phyloP scores from a whole-genome alignment of 2,888 invertebrate genomes.

The Masnerella sp. region DNA sequence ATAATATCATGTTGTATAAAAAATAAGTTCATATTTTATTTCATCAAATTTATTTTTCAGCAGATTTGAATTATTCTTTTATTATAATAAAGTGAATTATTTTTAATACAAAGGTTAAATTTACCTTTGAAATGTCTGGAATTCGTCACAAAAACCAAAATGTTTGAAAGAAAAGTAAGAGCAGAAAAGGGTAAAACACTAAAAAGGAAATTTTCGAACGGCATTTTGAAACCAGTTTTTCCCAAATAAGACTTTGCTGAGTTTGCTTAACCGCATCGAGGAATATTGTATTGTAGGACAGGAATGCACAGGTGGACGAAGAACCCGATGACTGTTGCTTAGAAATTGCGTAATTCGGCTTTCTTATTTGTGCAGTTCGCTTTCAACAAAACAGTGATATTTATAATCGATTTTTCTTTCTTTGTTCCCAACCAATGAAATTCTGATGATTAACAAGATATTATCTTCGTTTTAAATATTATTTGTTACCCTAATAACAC shows the following conservation, averaged over 20 bases:
- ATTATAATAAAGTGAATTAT: no score
- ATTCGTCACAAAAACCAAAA: no score
- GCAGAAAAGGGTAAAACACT: background rate
- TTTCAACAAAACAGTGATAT: conserved; percentile 34
- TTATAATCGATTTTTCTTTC: conserved; percentile 40
- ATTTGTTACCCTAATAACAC: no score
- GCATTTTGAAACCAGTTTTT: conserved; percentile 19
- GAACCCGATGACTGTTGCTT: conserved; percentile 17
- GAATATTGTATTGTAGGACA: conserved; percentile 26
- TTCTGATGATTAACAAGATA: conserved; percentile 15
- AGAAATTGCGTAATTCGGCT: conserved; percentile 36
- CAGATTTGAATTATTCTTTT: no score
- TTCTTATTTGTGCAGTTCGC: conserved; percentile 28
- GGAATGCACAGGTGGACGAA: conserved; percentile 38
- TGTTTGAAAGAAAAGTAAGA: no score
- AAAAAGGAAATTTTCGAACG: conserved; percentile 3
- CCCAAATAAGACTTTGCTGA: conserved; percentile 30
- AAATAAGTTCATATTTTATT: no score
- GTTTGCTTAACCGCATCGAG: conserved; percentile 6
- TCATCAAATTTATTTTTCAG: no score
- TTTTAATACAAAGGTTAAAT: no score
- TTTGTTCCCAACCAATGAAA: conserved; percentile 19
- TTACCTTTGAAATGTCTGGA: no score
- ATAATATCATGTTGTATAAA: no score
- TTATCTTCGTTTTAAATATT: no score